Percentiles rank a stretch among this genome's conserved stretches.
These are phyloP conservation scores for Temnothorax rugatulus DNA, from an alignment of 2,888 invertebrate genomes.

Conservation along the genomic window DNA sequence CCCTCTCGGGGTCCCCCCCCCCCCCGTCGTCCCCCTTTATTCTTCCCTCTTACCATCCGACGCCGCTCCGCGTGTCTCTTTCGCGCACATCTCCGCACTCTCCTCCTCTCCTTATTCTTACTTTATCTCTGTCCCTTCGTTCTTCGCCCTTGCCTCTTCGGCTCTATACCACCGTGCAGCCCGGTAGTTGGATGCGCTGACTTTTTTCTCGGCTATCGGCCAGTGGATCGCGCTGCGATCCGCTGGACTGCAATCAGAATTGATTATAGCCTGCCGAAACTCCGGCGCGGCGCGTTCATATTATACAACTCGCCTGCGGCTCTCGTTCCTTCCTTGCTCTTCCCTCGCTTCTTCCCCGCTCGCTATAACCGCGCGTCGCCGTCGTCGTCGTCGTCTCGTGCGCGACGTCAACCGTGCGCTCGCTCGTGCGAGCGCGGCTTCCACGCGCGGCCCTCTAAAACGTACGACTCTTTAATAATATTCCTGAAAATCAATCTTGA, in stretches of 20 bases:
- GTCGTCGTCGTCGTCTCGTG: conserved; percentile 64
- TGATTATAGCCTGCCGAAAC: conserved; percentile 86
- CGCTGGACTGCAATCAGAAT: conserved; percentile 85
- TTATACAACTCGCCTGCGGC: conserved; percentile 83
- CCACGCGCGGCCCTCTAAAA: neutral
- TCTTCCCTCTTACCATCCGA: neutral
- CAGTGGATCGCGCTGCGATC: conserved; percentile 84
- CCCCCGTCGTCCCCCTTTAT: conserved; percentile 13
- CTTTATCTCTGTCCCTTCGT: conserved; percentile 59
- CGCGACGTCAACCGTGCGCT: conserved; percentile 77
- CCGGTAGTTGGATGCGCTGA: conserved; percentile 83
- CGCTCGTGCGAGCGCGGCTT: conserved; percentile 39
- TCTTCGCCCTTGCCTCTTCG: conserved; percentile 55
- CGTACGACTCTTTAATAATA: neutral
- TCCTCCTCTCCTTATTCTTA: conserved; percentile 51
- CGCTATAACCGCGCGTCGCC: conserved; percentile 62
- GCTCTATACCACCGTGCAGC: conserved; percentile 70
- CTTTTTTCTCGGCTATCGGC: conserved; percentile 84
- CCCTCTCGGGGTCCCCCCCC: conserved; percentile 3
- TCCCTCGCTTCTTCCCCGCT: conserved; percentile 56
- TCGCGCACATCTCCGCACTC: conserved; percentile 51
- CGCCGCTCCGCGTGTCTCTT: conserved; percentile 8
- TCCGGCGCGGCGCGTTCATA: conserved; percentile 82
- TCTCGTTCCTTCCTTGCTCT: conserved; percentile 56
- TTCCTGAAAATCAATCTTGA: conserved; percentile 17